phyloP scores from a whole-genome alignment of 2,113 vertebrate species.

The Aix galericulata region DNA sequence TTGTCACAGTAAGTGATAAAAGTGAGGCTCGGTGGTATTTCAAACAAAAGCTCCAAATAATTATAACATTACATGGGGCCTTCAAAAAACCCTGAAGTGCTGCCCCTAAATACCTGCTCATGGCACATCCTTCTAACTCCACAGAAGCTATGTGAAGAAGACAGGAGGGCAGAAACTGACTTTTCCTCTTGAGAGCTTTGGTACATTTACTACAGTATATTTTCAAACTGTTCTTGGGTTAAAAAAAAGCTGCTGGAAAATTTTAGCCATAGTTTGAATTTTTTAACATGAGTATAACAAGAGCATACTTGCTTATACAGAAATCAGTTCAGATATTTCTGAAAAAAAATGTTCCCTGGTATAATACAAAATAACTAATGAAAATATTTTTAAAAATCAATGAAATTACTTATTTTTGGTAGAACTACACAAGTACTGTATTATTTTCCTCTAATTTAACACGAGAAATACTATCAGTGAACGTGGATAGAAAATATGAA shows the following conservation, averaged over 20 bases:
- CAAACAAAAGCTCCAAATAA: not conserved
- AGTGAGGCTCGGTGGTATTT: not conserved
- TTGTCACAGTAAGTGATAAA: not conserved
- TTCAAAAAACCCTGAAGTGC: not conserved
- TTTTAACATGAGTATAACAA: not conserved
- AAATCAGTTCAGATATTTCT: not conserved
- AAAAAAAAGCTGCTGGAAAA: not conserved
- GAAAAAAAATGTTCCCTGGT: not conserved
- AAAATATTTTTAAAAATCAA: not conserved
- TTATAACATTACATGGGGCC: fast-evolving
- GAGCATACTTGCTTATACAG: not conserved
- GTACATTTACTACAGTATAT: not conserved
- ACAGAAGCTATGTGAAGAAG: not conserved
- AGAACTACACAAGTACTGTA: not conserved
- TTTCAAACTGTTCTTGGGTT: not conserved
- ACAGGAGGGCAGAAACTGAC: not conserved
- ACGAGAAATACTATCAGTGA: not conserved
- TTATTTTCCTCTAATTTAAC: not conserved
- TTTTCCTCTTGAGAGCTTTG: not conserved
- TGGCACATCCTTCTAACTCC: fast-evolving
- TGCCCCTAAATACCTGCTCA: not conserved
- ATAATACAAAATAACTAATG: not conserved
- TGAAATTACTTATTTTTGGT: not conserved
- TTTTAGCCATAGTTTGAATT: not conserved
- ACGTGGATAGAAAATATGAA: not conserved